Percentiles rank a stretch among this genome's conserved stretches.
phyloP scores from a whole-genome alignment of 2,797 vertebrate genomes.

The Urosaurus nigricauda region DNA sequence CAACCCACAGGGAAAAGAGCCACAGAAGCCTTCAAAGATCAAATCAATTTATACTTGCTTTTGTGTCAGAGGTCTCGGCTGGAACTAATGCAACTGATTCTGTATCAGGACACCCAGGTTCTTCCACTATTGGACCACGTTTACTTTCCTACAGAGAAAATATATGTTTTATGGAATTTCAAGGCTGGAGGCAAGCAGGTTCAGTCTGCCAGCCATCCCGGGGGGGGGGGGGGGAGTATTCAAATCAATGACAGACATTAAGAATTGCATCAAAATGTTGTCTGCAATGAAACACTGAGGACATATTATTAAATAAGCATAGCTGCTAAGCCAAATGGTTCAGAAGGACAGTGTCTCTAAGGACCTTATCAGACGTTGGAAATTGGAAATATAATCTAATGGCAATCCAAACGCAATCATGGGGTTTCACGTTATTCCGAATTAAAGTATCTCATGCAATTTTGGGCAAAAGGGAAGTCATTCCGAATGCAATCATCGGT shows the following conservation, averaged over 20 bases:
- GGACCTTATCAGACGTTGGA: no score
- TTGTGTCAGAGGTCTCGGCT: neutral
- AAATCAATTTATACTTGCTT: slow-evolving; percentile 45
- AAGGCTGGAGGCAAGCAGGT: neutral
- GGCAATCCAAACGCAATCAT: no score
- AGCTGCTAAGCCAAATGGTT: neutral
- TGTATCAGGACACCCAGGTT: neutral
- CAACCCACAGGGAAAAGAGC: neutral
- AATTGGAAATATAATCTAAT: no score
- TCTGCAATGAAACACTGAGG: neutral
- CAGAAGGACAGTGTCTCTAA: neutral
- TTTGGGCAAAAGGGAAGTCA: no score
- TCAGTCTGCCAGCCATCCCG: neutral
- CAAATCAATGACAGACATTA: neutral
- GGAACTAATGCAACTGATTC: neutral
- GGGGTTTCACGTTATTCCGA: no score
- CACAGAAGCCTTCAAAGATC: neutral
- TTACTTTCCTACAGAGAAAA: slow-evolving; percentile 57
- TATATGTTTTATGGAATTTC: neutral
- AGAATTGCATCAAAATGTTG: neutral
- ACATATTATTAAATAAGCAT: neutral
- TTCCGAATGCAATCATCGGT: no score
- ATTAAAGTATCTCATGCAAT: no score
- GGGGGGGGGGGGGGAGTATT: neutral
- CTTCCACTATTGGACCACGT: neutral